phyloP scores from a whole-genome alignment of 1,140 invertebrate species.

The Acromyrmex heyeri region DNA sequence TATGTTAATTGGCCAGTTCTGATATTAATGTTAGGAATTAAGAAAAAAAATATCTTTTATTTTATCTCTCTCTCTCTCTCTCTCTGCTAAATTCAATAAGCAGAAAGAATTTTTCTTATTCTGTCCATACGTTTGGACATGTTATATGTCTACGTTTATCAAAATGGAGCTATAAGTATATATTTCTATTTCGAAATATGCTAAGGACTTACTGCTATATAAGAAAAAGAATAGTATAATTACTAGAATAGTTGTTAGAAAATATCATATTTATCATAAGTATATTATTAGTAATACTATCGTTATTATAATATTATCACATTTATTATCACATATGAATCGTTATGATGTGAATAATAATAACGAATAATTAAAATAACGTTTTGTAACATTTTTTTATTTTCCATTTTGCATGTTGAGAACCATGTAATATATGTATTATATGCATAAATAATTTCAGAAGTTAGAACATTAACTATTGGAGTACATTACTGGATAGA shows the following conservation, averaged over 20 bases:
- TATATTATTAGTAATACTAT: neutral
- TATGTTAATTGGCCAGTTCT: neutral
- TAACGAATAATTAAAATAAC: slow-evolving; percentile 29
- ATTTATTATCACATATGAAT: neutral
- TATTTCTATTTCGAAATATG: slow-evolving; percentile 21
- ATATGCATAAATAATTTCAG: neutral
- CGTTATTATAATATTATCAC: neutral
- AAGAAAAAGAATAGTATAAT: neutral
- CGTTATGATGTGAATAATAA: slow-evolving; percentile 30
- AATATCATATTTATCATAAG: slow-evolving; percentile 4
- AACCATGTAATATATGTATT: neutral
- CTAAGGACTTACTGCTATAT: neutral
- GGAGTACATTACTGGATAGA: neutral
- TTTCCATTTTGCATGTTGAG: neutral
- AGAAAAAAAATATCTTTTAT: neutral
- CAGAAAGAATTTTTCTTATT: neutral
- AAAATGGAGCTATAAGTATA: neutral
- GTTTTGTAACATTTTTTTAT: slow-evolving; percentile 2
- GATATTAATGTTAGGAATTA: too few species aligned
- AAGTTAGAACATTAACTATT: neutral
- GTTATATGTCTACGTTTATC: neutral
- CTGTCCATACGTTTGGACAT: neutral
- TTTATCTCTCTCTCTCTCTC: neutral
- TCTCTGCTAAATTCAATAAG: neutral
- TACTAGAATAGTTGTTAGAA: slow-evolving; percentile 6